Conservation (phyloP, 2,888 invertebrate species). For the Archaeoteleia sp. region DNA sequence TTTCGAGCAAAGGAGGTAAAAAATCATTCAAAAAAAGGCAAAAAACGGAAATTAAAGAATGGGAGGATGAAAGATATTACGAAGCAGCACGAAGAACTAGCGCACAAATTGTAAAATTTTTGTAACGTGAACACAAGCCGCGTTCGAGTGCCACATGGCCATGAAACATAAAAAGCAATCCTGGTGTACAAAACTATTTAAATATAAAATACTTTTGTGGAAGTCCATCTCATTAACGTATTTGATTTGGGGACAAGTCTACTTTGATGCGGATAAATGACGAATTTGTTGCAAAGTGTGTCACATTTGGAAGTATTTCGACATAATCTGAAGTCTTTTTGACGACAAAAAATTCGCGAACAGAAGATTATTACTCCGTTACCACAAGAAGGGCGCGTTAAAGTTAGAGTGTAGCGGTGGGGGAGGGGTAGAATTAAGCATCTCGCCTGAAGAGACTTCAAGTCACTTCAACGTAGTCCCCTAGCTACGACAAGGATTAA, state of each 20-base stretch:
- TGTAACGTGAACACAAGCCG: too few relatives aligned
- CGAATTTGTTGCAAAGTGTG: too few relatives aligned
- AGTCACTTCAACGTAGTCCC: slow-evolving; percentile 72
- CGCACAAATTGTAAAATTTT: too few relatives aligned
- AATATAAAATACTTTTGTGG: too few relatives aligned
- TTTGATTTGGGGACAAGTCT: too few relatives aligned
- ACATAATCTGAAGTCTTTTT: slow-evolving; percentile 47
- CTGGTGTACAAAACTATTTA: too few relatives aligned
- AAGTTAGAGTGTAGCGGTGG: slow-evolving; percentile 52
- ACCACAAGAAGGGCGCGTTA: slow-evolving; percentile 58
- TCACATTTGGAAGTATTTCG: too few relatives aligned
- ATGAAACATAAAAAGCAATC: too few relatives aligned
- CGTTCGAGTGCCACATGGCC: too few relatives aligned
- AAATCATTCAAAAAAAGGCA: slow-evolving; percentile 48
- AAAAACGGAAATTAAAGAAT: slow-evolving; percentile 48
- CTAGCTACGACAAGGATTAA: slow-evolving; percentile 73
- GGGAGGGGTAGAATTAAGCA: slow-evolving; percentile 71
- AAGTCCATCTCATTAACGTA: too few relatives aligned
- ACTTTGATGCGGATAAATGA: too few relatives aligned
- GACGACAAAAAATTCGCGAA: slow-evolving; percentile 63
- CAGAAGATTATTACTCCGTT: slow-evolving; percentile 67
- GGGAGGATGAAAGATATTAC: slow-evolving; percentile 37
- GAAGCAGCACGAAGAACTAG: slow-evolving; percentile 3
- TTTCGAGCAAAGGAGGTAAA: slow-evolving; percentile 61
- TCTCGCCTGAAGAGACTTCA: slow-evolving; percentile 74